phyloP scores from a whole-genome alignment of 2,113 vertebrate genomes.

The Sceloporus tristichus region DNA sequence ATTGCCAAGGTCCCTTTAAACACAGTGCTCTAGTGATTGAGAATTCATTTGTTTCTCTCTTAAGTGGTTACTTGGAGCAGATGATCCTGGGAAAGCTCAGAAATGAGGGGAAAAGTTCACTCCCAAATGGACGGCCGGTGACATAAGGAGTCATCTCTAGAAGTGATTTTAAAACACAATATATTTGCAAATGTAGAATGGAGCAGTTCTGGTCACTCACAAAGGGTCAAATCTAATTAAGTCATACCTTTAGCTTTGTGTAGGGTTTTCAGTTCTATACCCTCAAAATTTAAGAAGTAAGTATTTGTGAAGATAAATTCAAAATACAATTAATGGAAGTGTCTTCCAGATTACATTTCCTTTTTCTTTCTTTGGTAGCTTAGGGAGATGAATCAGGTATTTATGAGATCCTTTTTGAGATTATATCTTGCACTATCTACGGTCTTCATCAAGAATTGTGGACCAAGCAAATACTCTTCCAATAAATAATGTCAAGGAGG shows the following conservation, averaged over 20 bases:
- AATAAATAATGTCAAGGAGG: conserved; percentile 1
- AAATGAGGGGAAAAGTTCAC: background rate
- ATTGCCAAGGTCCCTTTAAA: background rate
- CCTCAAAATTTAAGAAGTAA: background rate
- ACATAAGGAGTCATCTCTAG: background rate
- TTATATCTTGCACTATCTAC: background rate
- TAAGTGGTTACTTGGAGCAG: background rate
- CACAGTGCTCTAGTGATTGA: too few species aligned
- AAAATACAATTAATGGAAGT: background rate
- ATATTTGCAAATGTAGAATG: background rate
- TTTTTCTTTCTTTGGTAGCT: background rate
- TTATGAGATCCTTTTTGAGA: conserved; percentile 4
- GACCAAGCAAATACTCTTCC: background rate
- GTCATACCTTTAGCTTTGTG: background rate
- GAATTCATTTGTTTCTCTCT: background rate
- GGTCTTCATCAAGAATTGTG: background rate
- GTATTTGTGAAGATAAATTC: conserved; percentile 6
- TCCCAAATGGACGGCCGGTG: background rate
- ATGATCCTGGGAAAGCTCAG: background rate
- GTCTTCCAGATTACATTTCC: background rate
- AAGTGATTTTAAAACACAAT: background rate
- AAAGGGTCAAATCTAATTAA: background rate
- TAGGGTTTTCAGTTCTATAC: background rate
- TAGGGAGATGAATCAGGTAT: background rate
- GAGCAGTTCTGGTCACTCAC: background rate